Percentiles rank a stretch among this genome's conserved stretches.
These are phyloP conservation scores for Phrynosoma blainvillii DNA, from an alignment of 2,113 vertebrate species.

Conservation along the genomic window DNA sequence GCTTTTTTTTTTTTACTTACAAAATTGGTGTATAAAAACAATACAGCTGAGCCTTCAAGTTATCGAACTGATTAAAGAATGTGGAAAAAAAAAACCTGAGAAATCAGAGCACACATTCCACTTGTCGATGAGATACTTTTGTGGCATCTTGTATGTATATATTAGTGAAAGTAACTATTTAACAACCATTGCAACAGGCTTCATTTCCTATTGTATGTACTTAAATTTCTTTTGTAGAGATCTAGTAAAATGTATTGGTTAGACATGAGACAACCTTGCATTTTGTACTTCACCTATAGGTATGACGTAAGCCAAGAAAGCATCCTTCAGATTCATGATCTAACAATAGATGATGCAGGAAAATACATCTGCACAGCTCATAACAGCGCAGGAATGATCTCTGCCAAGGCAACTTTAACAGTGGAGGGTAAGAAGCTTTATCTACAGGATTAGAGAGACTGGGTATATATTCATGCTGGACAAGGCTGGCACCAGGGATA, in stretches of 20 bases:
- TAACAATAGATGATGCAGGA: constrained; percentile 78
- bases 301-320: constrained; percentile 85
- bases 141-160: constrained; percentile 83
- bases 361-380: constrained; percentile 82
- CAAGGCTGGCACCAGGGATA: neutral
- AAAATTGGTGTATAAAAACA: constrained; percentile 68
- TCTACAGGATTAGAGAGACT: rapidly evolving
- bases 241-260: constrained; percentile 85
- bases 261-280: neutral
- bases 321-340: constrained; percentile 81
- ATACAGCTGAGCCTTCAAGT: constrained; percentile 72
- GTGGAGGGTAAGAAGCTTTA: constrained; percentile 78
- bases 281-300: constrained; percentile 57
- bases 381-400: constrained; percentile 78
- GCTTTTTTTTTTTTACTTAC: constrained; percentile 66
- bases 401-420: constrained; percentile 71
- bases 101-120: constrained; percentile 78
- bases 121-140: constrained; percentile 71
- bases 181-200: constrained; percentile 76
- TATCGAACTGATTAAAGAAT: constrained; percentile 61
- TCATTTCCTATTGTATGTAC: constrained; percentile 89
- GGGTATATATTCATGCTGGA: neutral
- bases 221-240: constrained; percentile 88
- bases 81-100: constrained; percentile 44
- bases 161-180: constrained; percentile 82